phyloP scores from a whole-genome alignment of 2,888 invertebrate genomes.

The Troides helena region DNA sequence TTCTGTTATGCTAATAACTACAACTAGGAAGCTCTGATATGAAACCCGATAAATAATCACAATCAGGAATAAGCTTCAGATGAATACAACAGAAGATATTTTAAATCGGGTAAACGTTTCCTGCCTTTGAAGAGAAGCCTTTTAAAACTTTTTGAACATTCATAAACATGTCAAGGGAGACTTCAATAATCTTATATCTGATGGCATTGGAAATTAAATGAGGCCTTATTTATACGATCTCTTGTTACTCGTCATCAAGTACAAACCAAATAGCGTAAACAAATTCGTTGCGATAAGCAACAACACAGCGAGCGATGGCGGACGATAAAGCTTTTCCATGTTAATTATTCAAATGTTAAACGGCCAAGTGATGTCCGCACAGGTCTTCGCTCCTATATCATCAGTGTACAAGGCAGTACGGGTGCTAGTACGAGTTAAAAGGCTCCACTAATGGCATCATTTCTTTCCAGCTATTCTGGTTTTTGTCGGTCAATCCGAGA shows the following conservation, averaged over 20 bases:
- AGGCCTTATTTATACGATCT: background rate
- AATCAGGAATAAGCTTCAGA: background rate
- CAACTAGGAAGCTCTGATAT: background rate
- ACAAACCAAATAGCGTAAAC: conserved; percentile 3
- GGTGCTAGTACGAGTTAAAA: conserved; percentile 22
- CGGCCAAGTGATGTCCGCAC: conserved; percentile 3
- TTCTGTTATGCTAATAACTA: background rate
- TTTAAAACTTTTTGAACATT: background rate
- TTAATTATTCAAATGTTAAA: conserved; percentile 27
- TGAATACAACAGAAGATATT: background rate
- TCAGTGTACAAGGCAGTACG: conserved; percentile 15
- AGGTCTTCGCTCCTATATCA: conserved; percentile 9
- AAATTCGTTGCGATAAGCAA: conserved; percentile 12
- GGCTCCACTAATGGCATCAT: conserved; percentile 38
- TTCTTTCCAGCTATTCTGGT: conserved; percentile 39
- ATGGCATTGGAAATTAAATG: background rate
- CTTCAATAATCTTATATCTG: background rate
- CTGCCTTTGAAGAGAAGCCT: background rate
- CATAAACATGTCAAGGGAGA: background rate
- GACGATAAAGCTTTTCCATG: conserved; percentile 26
- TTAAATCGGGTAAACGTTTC: too few species aligned
- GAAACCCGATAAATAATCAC: background rate
- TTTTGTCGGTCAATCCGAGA: conserved; percentile 44
- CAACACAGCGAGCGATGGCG: conserved; percentile 14
- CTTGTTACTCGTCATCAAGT: background rate